phyloP scores from a whole-genome alignment of 2,113 vertebrate species.

The Scomber colias region DNA sequence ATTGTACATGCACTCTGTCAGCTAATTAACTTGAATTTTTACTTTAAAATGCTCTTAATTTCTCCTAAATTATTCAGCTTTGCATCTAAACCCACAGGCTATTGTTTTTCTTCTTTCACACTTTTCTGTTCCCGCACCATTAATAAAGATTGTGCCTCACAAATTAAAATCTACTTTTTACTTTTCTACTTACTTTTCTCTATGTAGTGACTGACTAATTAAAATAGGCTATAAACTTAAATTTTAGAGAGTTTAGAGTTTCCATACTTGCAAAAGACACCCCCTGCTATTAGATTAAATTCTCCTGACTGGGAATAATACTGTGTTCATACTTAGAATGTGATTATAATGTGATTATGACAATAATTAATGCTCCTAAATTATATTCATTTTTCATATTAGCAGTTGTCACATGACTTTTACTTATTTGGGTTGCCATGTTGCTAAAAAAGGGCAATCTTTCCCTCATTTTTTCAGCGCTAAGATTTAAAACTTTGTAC shows the following conservation, averaged over 20 bases:
- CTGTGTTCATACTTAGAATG: not conserved
- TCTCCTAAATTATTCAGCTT: constrained; percentile 39
- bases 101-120: constrained; percentile 25
- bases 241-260: constrained; percentile 1
- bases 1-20: constrained; percentile 22
- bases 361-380: too few relatives aligned
- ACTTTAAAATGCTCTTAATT: constrained; percentile 45
- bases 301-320: not conserved
- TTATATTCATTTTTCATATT: too few relatives aligned
- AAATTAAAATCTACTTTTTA: constrained; percentile 5
- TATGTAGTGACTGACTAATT: constrained; percentile 11
- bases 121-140: constrained; percentile 24
- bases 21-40: constrained; percentile 39
- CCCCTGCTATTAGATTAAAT: not conserved
- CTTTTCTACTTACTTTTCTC: not conserved
- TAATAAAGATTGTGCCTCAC: constrained; percentile 18
- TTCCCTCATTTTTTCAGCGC: too few relatives aligned
- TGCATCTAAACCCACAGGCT: constrained; percentile 23
- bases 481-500: too few relatives aligned
- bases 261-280: not conserved
- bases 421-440: too few relatives aligned
- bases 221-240: constrained; percentile 14
- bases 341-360: too few relatives aligned
- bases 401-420: too few relatives aligned
- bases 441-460: too few relatives aligned